Evolutionary conservation across 2,113 vertebrate genomes (phyloP).

Genomic region (Smithornis capensis): DNA sequence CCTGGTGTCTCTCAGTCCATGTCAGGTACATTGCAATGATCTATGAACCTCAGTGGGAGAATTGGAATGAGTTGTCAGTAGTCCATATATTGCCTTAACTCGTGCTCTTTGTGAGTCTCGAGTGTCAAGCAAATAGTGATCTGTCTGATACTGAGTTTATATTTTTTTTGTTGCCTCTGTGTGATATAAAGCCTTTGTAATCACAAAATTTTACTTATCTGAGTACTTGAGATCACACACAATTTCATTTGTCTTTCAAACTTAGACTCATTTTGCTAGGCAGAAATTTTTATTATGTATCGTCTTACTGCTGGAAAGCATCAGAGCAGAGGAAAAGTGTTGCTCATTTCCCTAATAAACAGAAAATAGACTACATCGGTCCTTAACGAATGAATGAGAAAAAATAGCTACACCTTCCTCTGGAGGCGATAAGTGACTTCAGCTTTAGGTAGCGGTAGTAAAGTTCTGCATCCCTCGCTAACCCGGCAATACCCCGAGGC

Average conservation of each 20-base stretch:
- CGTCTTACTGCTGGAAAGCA: not conserved
- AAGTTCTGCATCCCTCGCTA: not conserved
- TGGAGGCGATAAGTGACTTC: rapidly evolving
- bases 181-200: not conserved
- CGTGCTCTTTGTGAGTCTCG: not conserved
- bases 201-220: not conserved
- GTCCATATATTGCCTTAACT: not conserved
- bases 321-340: not conserved
- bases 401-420: not conserved
- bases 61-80: not conserved
- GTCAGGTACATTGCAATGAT: not conserved
- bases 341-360: not conserved
- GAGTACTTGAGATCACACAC: not conserved
- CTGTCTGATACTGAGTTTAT: not conserved
- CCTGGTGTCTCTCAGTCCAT: not conserved
- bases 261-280: not conserved
- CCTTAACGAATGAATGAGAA: not conserved
- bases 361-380: not conserved
- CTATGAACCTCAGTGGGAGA: not conserved
- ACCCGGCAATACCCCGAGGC: not conserved
- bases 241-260: not conserved
- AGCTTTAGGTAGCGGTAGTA: rapidly evolving
- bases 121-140: not conserved
- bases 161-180: rapidly evolving
- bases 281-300: not conserved